Conservation (phyloP, 2,888 invertebrate genomes). For the Alsophila aescularia region DNA sequence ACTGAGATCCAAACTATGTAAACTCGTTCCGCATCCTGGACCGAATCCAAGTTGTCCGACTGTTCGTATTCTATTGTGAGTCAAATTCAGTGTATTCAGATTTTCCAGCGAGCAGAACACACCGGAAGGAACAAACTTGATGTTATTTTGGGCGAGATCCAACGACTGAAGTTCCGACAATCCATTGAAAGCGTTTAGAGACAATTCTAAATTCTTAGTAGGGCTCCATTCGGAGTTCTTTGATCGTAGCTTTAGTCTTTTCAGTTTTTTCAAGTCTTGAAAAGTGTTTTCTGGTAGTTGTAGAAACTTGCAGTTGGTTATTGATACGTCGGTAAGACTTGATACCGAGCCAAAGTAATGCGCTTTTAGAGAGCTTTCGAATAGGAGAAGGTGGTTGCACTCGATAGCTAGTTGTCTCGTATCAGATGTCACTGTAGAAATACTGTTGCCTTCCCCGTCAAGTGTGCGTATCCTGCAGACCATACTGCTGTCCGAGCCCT, state of each 20-base stretch:
- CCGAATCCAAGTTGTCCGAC: constrained; percentile 90
- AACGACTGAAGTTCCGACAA: constrained; percentile 91
- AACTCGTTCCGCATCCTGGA: constrained; percentile 86
- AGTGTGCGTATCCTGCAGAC: constrained; percentile 89
- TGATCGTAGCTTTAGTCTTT: constrained; percentile 90
- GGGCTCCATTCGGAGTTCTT: constrained; percentile 92
- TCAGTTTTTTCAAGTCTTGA: constrained; percentile 91
- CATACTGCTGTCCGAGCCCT: constrained; percentile 81
- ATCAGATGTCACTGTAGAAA: constrained; percentile 86
- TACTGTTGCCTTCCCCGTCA: constrained; percentile 87
- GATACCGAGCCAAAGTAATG: constrained; percentile 89
- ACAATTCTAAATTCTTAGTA: constrained; percentile 89
- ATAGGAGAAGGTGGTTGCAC: constrained; percentile 90
- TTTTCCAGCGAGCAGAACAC: constrained; percentile 92
- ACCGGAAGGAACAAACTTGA: constrained; percentile 91
- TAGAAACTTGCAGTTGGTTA: constrained; percentile 92
- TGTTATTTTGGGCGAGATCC: constrained; percentile 93
- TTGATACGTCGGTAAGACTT: constrained; percentile 89
- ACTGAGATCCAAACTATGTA: constrained; percentile 92
- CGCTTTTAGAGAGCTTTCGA: constrained; percentile 90
- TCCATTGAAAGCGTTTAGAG: constrained; percentile 88
- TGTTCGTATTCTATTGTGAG: constrained; percentile 91
- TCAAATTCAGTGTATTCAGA: constrained; percentile 92
- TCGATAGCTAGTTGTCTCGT: constrained; percentile 89
- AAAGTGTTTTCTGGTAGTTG: constrained; percentile 91